Evolutionary conservation across 2,888 invertebrate species (phyloP), one percentile per base, ranked within the genome.

Genomic region (Ditula angustiorana): DNA sequence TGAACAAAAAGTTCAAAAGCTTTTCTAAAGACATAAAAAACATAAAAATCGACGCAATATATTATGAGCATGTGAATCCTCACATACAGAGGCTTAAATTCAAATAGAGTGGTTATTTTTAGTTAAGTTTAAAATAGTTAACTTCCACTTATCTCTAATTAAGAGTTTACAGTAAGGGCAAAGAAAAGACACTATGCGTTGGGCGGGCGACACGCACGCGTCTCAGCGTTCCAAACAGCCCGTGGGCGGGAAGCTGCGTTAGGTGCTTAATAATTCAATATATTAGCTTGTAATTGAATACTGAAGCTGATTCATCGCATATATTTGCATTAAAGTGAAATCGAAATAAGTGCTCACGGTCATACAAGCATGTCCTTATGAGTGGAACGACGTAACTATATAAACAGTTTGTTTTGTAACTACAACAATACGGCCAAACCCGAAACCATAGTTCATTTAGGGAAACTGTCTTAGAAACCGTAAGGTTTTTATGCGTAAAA

Each of bases 201-300:
- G 72, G 71, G 74, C 72, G 72, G 71, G 33, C 33, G 60, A 13
- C 35, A 19, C 53, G 24, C 11, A 41, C 74, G 76, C 76, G 69
- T 81, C 81, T 74, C 75, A 30, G 50, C 63, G 66, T 66, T 65
- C 60, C 50, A 56, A 56, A 68, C 67, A 70, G 49, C 55, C 50
- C 56, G 75, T 74, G 72, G 79, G 75, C 76, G 74, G 73, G 21
- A 53, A 67, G 59, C 61, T 50, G 58, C 61, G 56, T 56, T 57
- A 56, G 57, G 24, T 8, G 33, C 26, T 21, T 53, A 28, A 37
- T 19, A 11, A 47, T 19, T 35, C 46, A 52, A 35, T 30, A 19
- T 58, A 46, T 60, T 60, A 56, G 60, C 37, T 41, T 52, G 50
- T 63, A 47, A 65, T 47, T 26, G 24, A 33, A 37, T 55, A 46